phyloP scores from a whole-genome alignment of 2,797 vertebrate species.

The Chiloscyllium punctatum region DNA sequence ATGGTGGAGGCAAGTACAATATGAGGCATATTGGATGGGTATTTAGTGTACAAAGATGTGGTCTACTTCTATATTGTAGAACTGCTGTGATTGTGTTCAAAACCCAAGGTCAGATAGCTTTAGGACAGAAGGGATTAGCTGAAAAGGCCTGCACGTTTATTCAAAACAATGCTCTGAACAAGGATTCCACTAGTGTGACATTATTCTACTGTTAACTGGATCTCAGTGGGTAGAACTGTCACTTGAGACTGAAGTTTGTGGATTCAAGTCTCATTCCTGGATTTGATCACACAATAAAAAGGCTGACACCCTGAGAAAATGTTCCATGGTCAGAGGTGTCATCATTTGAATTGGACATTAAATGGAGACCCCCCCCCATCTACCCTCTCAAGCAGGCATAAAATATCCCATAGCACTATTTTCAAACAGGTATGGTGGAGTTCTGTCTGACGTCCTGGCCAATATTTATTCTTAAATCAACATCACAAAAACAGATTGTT shows the following conservation, averaged over 20 bases:
- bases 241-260: neutral
- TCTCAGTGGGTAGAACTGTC: neutral
- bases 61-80: too few species aligned
- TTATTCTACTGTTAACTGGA: neutral
- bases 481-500: neutral
- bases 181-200: neutral
- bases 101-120: neutral
- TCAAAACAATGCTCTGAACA: neutral
- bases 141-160: neutral
- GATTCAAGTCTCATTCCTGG: neutral
- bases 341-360: neutral
- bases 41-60: too few species aligned
- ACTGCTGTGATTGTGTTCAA: neutral
- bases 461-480: neutral
- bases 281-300: neutral
- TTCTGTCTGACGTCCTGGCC: neutral
- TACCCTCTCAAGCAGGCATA: too few species aligned
- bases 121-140: neutral
- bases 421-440: neutral
- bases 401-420: neutral
- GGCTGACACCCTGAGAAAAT: too few species aligned
- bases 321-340: neutral
- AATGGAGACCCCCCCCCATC: too few species aligned
- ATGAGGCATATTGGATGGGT: too few species aligned
- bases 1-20: too few species aligned